phyloP scores from a whole-genome alignment of 2,888 invertebrate genomes.

The Nomada fucata region DNA sequence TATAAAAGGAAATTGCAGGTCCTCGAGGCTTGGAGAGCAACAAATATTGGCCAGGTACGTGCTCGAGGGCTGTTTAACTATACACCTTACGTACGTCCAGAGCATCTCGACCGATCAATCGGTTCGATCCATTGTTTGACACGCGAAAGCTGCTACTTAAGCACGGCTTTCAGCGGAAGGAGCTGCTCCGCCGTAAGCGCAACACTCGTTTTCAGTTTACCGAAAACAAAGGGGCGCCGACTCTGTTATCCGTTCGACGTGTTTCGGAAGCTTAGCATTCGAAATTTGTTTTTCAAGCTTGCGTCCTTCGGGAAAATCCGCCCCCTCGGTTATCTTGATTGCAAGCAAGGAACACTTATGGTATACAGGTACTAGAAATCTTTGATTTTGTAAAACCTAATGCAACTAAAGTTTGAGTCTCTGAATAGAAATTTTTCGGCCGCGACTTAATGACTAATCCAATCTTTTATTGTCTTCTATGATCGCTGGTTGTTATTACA shows the following conservation, averaged over 20 bases:
- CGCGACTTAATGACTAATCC: too few species aligned
- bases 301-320: too few species aligned
- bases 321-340: too few species aligned
- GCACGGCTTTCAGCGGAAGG: slow-evolving; percentile 60
- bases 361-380: too few species aligned
- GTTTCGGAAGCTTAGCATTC: slow-evolving; percentile 32
- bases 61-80: slow-evolving; percentile 63
- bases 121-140: slow-evolving; percentile 66
- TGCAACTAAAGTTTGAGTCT: too few species aligned
- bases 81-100: slow-evolving; percentile 64
- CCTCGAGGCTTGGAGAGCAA: slow-evolving; percentile 31
- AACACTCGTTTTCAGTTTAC: slow-evolving; percentile 56
- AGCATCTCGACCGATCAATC: slow-evolving; percentile 70
- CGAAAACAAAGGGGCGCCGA: slow-evolving; percentile 33
- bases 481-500: too few species aligned
- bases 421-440: too few species aligned
- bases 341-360: too few species aligned
- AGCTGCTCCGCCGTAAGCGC: slow-evolving; percentile 49
- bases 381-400: too few species aligned
- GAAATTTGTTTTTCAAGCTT: neutral
- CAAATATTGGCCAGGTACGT: slow-evolving; percentile 65
- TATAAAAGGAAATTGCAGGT: slow-evolving; percentile 43
- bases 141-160: slow-evolving; percentile 65
- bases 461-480: too few species aligned
- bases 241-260: slow-evolving; percentile 38